A percentile compares a stretch with the other conserved stretches of the same genome.
phyloP scores from a whole-genome alignment of 2,888 invertebrate species.

The Monopis laevigella region DNA sequence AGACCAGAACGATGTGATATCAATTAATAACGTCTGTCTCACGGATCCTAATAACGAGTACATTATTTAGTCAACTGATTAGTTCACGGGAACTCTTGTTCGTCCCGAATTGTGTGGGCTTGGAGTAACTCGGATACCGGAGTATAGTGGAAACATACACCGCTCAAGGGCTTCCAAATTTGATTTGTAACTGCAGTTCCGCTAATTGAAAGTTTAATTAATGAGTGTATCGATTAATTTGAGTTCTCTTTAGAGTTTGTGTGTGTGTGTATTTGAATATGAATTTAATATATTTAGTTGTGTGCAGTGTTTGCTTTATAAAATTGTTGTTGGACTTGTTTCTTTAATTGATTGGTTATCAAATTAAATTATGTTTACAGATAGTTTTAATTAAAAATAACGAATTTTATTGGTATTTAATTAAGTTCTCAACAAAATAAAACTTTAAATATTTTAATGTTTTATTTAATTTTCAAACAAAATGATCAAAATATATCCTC shows the following conservation, averaged over 20 bases:
- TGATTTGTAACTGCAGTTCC: slow-evolving; percentile 58
- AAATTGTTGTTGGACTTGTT: no score
- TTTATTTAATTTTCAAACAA: slow-evolving; percentile 64
- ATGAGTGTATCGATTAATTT: no score
- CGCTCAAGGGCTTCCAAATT: slow-evolving; percentile 31
- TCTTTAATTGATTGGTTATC: no score
- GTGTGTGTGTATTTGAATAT: no score
- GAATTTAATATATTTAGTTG: no score
- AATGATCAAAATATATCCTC: slow-evolving; percentile 63
- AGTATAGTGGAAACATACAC: neutral
- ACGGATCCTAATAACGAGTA: slow-evolving; percentile 61
- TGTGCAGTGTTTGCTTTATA: no score
- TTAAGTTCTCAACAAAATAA: no score
- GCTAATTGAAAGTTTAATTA: slow-evolving; percentile 45
- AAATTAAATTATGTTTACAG: no score
- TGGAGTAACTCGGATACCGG: neutral
- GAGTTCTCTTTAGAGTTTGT: no score
- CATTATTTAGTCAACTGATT: slow-evolving; percentile 66
- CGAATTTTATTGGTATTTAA: no score
- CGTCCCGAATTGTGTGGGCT: neutral
- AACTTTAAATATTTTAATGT: slow-evolving; percentile 59
- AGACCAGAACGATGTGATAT: slow-evolving; percentile 50
- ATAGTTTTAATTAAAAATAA: no score
- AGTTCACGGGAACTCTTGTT: slow-evolving; percentile 26
- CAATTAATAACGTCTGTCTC: slow-evolving; percentile 66